Evolutionary conservation across 2,888 invertebrate species (phyloP), one percentile per base, ranked within the genome.

Genomic region (Drosophila infuscata): DNA sequence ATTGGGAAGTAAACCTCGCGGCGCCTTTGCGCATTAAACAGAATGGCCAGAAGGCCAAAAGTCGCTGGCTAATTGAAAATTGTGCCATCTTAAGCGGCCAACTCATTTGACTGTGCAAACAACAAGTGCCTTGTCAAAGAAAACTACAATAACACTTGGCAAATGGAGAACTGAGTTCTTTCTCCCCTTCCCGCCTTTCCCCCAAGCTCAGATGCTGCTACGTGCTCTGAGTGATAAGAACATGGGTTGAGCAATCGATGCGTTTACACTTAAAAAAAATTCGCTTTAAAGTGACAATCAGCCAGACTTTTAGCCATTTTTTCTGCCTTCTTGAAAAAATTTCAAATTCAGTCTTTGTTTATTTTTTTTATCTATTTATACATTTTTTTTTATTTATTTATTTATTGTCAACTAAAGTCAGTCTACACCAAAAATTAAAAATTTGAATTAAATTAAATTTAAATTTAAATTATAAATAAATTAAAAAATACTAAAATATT

Each of bases 31-130:
- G 71, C 72, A 64, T 72, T 64, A 51, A 72, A 38, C 49, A 57
- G 69, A 54, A 41, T 3, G 3, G 48, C 11, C 30, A 35, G 53
- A 51, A 33, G 35, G 53, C 36, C 48, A 58, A 25, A 69, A 38
- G 62, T 65, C 62, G 60, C 41, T 38, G 43, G 30, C 56, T 81
- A 70, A 86, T 81, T 70, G 75, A 83, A 84, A 83, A 70, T 52
- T 59, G 54, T 43, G 17, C 60, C 63, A 17, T 61, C 56, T 64
- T 59, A 61, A 61, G 70, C 53, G 43, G 25, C 54, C 49, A 71
- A 59, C 73, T 81, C 67, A 86, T 86, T 86, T 86, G 69, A 70
- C 52, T 82, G 72, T 52, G 59, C 64, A 80, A 86, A 86, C 86
- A 86, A 67, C 56, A 57, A 74, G 75, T 56, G 68, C 53, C 54